Conservation (phyloP, 2,797 vertebrate species). For the Odontamblyopus rebecca region DNA sequence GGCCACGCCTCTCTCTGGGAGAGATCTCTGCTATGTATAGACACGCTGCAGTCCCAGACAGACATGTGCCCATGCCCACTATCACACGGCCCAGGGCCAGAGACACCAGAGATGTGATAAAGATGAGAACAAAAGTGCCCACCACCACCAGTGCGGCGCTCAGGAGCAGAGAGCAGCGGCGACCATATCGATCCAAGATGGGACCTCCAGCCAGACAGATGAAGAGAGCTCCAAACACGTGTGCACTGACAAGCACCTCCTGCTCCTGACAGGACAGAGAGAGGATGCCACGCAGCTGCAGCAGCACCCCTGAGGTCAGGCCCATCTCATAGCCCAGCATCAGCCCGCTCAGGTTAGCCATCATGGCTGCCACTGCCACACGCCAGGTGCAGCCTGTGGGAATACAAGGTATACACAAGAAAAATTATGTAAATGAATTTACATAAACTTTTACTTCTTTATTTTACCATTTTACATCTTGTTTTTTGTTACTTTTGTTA, state of each 20-base stretch:
- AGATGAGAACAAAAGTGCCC: conserved; percentile 81
- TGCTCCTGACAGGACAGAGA: conserved; percentile 87
- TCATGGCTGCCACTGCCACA: conserved; percentile 81
- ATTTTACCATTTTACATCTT: too few species aligned
- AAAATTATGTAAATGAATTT: background rate
- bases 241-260: conserved; percentile 89
- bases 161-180: conserved; percentile 84
- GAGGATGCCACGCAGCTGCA: conserved; percentile 85
- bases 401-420: conserved; percentile 11
- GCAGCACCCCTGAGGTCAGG: conserved; percentile 90
- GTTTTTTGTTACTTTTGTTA: too few species aligned
- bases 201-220: conserved; percentile 86
- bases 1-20: conserved; percentile 86
- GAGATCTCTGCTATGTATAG: conserved; percentile 95
- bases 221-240: conserved; percentile 88
- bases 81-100: conserved; percentile 83
- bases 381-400: conserved; percentile 83
- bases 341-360: conserved; percentile 91
- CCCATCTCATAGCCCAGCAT: conserved; percentile 93
- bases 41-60: conserved; percentile 89
- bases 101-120: conserved; percentile 76
- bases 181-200: conserved; percentile 88
- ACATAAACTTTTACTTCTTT: too few species aligned
- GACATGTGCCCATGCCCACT: conserved; percentile 87
- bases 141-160: conserved; percentile 82